Base-by-base conservation (phyloP, 2,888 invertebrate genomes). In the Steinernema carpocapsae region DNA sequence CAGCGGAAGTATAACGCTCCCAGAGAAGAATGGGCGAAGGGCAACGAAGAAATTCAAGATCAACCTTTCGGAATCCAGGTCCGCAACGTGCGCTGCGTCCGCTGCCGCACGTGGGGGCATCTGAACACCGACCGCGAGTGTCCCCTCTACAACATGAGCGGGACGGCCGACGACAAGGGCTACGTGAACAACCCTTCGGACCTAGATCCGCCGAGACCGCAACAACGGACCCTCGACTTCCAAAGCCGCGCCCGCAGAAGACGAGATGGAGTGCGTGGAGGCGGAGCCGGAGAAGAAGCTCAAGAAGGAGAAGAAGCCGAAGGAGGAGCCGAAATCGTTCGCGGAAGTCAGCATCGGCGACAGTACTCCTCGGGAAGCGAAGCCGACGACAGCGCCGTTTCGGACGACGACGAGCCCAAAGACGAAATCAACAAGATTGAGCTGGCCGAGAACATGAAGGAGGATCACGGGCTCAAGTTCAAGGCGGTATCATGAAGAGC, bases 61-160 rank as follows among this genome's bases (percentile, higher is more conserved):
- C 82, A n/a, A 70, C 83, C 81, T 29, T 83, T 84, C 74, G 82
- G 83, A 71, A 52, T 52, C 37, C 92, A 95, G 89, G 96, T 97
- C 1, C 90, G 96, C 73, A 96, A 99, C 90, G 97, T 99, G 0
- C 91, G 97, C 43, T 99, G 99, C 87, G 95, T 99, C 76, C 97
- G 97, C 88, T 99, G 99, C 87, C 95, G 97, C 88, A 96, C 96
- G 88, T 99, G 97, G 97, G 99, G 99, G 10, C 99, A 99, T 88
- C 93, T 97, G 73, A 96, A 96, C 88, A 97, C 91, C 76, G 96
- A 96, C 88, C 93, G 94, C 85, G 97, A 99, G 89, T 99, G 99
- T 89, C 94, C 95, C 4, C 92, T 99, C 91, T 99, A 90, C 83
- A 90, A 89, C 92, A 86, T 84, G 80, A 85, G 85, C 64, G 87